phyloP scores from a whole-genome alignment of 1,140 invertebrate species.

The Drosophila santomea region DNA sequence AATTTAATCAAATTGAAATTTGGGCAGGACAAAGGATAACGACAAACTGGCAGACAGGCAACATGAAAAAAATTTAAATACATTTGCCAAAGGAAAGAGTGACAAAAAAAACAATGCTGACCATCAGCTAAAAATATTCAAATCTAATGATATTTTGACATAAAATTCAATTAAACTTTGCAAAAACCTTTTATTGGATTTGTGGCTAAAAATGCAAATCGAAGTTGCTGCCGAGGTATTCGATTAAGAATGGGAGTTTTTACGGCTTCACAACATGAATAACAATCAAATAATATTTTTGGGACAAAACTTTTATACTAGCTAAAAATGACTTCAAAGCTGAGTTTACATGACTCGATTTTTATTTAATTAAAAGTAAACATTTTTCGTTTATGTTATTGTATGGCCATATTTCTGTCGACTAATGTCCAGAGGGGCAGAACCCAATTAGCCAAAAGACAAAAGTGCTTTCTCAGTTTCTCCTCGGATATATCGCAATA shows the following conservation, averaged over 20 bases:
- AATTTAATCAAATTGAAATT: constrained; percentile 76
- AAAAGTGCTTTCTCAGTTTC: too few species aligned
- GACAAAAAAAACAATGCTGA: constrained; percentile 17
- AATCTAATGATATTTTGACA: constrained; percentile 54
- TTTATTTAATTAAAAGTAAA: constrained; percentile 16
- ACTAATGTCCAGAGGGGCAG: not conserved
- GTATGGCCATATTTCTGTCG: not conserved
- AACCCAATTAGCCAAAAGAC: not conserved
- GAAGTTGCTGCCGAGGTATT: constrained; percentile 4
- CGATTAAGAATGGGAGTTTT: constrained; percentile 7
- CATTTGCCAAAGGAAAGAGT: constrained; percentile 40
- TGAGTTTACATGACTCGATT: constrained; percentile 7
- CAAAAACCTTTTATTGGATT: constrained; percentile 43
- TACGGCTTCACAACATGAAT: not conserved
- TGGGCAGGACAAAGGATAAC: constrained; percentile 44
- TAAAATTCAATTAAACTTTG: constrained; percentile 72
- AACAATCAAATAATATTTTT: constrained; percentile 11
- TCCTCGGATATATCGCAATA: constrained; percentile 12
- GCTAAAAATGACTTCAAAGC: not conserved
- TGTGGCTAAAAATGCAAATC: constrained; percentile 36
- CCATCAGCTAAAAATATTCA: constrained; percentile 26
- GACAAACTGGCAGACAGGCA: constrained; percentile 51
- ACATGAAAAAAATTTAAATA: constrained; percentile 56
- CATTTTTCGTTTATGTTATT: not conserved
- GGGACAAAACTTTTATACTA: not conserved